These are phyloP conservation scores for Gadopsis bispinosus DNA, from an alignment of 2,797 vertebrate genomes.

Conservation along the genomic window DNA sequence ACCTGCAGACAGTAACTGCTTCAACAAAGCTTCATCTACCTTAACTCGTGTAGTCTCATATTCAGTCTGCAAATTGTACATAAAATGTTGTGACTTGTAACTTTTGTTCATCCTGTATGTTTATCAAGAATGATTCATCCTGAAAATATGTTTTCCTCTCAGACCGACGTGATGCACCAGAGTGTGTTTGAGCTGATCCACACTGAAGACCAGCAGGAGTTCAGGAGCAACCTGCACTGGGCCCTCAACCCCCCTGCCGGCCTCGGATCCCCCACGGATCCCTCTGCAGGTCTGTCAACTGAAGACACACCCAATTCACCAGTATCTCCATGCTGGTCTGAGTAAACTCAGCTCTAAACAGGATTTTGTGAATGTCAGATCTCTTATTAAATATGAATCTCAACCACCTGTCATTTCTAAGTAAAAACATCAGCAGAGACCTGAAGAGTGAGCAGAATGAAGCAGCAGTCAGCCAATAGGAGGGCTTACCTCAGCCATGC, in stretches of 20 bases:
- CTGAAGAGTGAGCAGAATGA: too few relatives aligned
- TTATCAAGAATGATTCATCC: not conserved
- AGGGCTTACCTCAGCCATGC: too few relatives aligned
- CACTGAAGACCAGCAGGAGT: slow-evolving; percentile 87
- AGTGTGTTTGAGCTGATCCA: slow-evolving; percentile 89
- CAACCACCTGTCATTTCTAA: too few relatives aligned
- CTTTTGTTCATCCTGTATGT: not conserved
- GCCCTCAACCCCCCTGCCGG: slow-evolving; percentile 77
- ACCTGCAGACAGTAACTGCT: slow-evolving; percentile 16
- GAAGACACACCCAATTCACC: not conserved
- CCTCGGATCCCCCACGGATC: slow-evolving; percentile 36
- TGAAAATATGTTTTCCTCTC: slow-evolving; percentile 11
- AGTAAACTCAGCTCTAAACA: not conserved
- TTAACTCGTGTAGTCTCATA: not conserved
- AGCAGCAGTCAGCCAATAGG: too few relatives aligned
- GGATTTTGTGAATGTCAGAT: too few relatives aligned
- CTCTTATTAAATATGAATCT: too few relatives aligned
- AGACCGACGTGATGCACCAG: slow-evolving; percentile 91
- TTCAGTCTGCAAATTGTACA: not conserved
- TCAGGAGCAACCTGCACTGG: slow-evolving; percentile 88
- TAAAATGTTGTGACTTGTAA: not conserved
- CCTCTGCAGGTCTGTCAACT: slow-evolving; percentile 51
- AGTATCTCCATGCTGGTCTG: not conserved
- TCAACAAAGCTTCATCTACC: not conserved
- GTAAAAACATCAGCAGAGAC: too few relatives aligned